Conservation (phyloP, 2,113 vertebrate genomes). For the Pterocles gutturalis region DNA sequence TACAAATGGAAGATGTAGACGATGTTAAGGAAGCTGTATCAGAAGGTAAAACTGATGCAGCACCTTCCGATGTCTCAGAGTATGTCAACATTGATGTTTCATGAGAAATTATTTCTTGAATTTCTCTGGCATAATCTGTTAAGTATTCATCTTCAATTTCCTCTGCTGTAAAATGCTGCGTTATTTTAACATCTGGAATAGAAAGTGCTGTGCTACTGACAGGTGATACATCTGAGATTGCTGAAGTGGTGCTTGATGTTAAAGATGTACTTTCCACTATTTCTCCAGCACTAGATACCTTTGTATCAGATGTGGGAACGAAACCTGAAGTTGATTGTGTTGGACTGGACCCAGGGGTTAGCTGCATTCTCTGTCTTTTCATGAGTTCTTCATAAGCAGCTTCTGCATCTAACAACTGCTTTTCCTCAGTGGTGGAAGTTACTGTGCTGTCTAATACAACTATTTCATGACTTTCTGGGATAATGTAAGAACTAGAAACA, state of each 20-base stretch:
- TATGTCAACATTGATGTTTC: constrained; percentile 86
- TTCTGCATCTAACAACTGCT: constrained; percentile 78
- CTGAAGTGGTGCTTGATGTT: constrained; percentile 75
- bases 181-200: constrained; percentile 98
- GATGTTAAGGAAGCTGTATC: constrained; percentile 83
- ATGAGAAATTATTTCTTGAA: constrained; percentile 86
- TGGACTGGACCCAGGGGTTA: constrained; percentile 89
- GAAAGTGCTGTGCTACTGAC: constrained; percentile 85
- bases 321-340: constrained; percentile 78
- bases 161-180: constrained; percentile 95
- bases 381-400: constrained; percentile 82
- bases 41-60: constrained; percentile 71
- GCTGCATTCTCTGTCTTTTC: constrained; percentile 84
- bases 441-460: constrained; percentile 81
- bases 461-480: constrained; percentile 88
- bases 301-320: constrained; percentile 62
- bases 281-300: constrained; percentile 61
- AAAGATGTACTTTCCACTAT: constrained; percentile 63
- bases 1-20: constrained; percentile 85
- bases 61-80: constrained; percentile 79
- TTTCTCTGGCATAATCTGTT: constrained; percentile 82
- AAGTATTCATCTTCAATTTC: constrained; percentile 90
- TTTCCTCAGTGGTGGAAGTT: constrained; percentile 74
- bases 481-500: constrained; percentile 75
- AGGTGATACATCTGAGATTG: constrained; percentile 77